A percentile compares a stretch with the other conserved stretches of the same genome.
Evolutionary conservation across 2,113 vertebrate genomes (phyloP).

Genomic region (Alouatta palliata): DNA sequence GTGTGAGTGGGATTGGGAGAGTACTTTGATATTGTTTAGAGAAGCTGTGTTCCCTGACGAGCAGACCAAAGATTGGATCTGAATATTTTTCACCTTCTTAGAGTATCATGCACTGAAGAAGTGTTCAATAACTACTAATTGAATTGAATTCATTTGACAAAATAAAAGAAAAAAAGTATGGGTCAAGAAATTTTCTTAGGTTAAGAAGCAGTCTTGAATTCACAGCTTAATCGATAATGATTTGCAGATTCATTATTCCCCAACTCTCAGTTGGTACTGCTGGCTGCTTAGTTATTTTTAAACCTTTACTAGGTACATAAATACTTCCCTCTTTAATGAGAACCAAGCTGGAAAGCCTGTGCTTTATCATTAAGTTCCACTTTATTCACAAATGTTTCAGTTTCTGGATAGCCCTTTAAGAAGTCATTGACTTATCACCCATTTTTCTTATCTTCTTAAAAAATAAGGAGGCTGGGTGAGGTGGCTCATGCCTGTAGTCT

Average conservation of each 20-base stretch:
- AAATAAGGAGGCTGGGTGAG: constrained; percentile 60
- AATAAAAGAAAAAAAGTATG: constrained; percentile 30
- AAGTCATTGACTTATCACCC: constrained; percentile 42
- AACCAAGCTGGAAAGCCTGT: constrained; percentile 64
- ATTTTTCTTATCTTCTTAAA: constrained; percentile 64
- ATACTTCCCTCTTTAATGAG: constrained; percentile 80
- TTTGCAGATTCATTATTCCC: constrained; percentile 79
- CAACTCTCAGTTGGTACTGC: constrained; percentile 59
- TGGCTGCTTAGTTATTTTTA: constrained; percentile 71
- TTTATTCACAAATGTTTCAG: constrained; percentile 81
- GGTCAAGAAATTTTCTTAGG: constrained; percentile 45
- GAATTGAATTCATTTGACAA: constrained; percentile 52
- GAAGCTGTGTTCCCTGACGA: background rate
- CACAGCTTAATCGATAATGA: constrained; percentile 82
- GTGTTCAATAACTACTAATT: constrained; percentile 50
- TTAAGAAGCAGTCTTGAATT: constrained; percentile 82
- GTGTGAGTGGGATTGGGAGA: background rate
- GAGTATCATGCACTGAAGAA: background rate
- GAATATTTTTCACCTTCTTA: background rate
- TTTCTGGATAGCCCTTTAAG: constrained; percentile 17
- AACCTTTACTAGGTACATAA: constrained; percentile 76
- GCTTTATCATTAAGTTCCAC: constrained; percentile 80
- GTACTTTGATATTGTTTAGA: background rate
- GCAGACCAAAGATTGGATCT: background rate
- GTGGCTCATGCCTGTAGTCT: too few relatives aligned